Evolutionary conservation across 2,113 vertebrate genomes (phyloP).

Genomic region (Protobothrops mucrosquamatus): DNA sequence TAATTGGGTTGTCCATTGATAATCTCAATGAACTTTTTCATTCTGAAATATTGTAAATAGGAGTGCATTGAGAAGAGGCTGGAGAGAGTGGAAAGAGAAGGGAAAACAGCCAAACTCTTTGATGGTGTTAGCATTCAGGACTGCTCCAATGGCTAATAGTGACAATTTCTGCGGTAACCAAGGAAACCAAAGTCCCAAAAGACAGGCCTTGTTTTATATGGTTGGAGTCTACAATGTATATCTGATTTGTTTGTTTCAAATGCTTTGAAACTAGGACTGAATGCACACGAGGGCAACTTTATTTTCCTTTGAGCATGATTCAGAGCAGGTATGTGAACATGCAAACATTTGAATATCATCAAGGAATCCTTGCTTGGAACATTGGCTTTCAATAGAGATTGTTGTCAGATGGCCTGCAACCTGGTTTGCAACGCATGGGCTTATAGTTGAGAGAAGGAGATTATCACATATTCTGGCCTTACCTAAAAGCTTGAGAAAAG

Average conservation of each 20-base stretch:
- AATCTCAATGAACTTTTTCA: neutral
- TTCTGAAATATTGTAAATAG: neutral
- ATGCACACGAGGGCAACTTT: neutral
- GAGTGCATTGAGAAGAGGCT: neutral
- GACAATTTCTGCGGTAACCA: slow-evolving; percentile 31
- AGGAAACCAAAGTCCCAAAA: slow-evolving; percentile 22
- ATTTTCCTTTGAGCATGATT: neutral
- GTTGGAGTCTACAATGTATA: neutral
- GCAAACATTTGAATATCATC: neutral
- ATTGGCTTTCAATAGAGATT: neutral
- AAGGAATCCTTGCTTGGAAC: neutral
- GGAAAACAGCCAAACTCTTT: neutral
- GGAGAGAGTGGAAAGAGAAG: neutral
- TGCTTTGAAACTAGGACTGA: slow-evolving; percentile 10
- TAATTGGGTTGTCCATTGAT: neutral
- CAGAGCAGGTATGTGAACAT: neutral
- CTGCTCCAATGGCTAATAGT: neutral
- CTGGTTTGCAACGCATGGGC: neutral
- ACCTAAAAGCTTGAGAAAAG: neutral
- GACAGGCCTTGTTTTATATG: slow-evolving; percentile 16
- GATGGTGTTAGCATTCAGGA: slow-evolving; percentile 10
- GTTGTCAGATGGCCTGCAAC: neutral
- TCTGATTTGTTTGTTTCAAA: fast-evolving
- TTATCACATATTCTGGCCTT: neutral
- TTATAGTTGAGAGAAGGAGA: neutral